Base-by-base conservation (phyloP, 2,113 vertebrate species). In the Butorides virescens region DNA sequence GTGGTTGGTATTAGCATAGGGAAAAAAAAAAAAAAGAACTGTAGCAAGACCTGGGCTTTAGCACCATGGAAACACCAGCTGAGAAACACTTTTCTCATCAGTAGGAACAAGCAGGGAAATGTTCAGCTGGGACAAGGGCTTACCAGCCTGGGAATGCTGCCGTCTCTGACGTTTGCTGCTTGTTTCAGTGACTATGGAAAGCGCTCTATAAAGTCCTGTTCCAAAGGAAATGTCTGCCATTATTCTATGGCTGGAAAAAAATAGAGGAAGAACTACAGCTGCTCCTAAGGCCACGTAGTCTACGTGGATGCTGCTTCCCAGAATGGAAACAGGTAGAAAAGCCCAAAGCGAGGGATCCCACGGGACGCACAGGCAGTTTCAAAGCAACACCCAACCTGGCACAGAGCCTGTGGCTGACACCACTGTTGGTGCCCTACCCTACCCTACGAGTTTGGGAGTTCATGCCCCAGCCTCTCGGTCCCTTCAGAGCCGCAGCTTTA, bases 381-480 rank as follows among this genome's bases (percentile, higher is more conserved):
- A 20, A 5, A 49, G 73, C 74, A 56, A 29, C 13, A 5, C 59
- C 27, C 11, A 6, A 3, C 7, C 11, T 13, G 76, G 59, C 56
- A 11, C 62, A n/a, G 63, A 47, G 36, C 53, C 59, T 22, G 58
- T 5, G 10, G 25, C 42, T 15, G 37, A 5, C 18, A 4, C 34
- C 8, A 0, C 26, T 16, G 52, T 10, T 2, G 4, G 25, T 39
- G 15, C 17, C 10, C 21, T 27, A 27, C 12, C 29, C 17, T 32
- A 20, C 58, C 56, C 34, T 8, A 7, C 0, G 14, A 32, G 44
- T 7, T 1, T 13, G 39, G 53, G 61, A 37, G 25, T 3, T 62
- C 6, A 0, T 4, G 19, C 36, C 49, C 20, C 46, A 19, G 59
- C 10, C 30, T 15, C 55, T 6, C 14, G n/a, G 70, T 42, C 44